phyloP scores from a whole-genome alignment of 2,888 invertebrate genomes.

The Andrena flavipes region DNA sequence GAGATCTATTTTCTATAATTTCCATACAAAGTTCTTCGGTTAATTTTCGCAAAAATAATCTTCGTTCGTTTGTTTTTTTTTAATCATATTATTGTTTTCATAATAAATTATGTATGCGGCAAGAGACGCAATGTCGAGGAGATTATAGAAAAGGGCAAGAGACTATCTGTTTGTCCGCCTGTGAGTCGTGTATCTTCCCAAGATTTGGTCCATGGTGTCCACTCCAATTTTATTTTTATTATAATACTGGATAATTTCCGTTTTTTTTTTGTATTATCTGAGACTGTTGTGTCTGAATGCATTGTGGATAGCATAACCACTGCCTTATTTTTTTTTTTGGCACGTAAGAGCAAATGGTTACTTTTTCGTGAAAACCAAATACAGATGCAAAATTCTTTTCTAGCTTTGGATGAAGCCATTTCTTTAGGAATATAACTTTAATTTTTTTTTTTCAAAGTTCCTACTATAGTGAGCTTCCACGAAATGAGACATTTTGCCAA shows the following conservation, averaged over 20 bases:
- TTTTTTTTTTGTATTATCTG: constrained; percentile 46
- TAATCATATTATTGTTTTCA: constrained; percentile 65
- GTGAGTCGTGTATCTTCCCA: constrained; percentile 60
- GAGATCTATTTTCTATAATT: constrained; percentile 57
- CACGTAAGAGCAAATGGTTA: too few species aligned
- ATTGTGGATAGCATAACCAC: too few species aligned
- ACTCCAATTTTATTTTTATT: constrained; percentile 64
- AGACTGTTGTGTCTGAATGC: too few species aligned
- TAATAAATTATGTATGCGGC: constrained; percentile 57
- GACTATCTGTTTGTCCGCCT: constrained; percentile 55
- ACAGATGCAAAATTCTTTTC: too few species aligned
- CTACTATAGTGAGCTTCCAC: constrained; percentile 65
- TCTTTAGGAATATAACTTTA: too few species aligned
- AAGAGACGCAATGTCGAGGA: constrained; percentile 56
- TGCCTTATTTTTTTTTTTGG: too few species aligned
- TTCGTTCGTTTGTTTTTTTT: constrained; percentile 55
- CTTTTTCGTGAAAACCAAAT: too few species aligned
- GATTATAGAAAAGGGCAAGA: constrained; percentile 59
- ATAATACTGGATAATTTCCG: constrained; percentile 65
- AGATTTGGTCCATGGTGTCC: constrained; percentile 65
- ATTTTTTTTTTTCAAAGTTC: constrained; percentile 59
- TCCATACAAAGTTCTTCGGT: constrained; percentile 55
- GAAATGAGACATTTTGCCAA: constrained; percentile 58
- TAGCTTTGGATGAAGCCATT: too few species aligned
- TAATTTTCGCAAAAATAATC: constrained; percentile 41